Percentiles rank a stretch among this genome's conserved stretches.
Conservation (phyloP, 2,113 vertebrate species). For the Pyxicephalus adspersus region DNA sequence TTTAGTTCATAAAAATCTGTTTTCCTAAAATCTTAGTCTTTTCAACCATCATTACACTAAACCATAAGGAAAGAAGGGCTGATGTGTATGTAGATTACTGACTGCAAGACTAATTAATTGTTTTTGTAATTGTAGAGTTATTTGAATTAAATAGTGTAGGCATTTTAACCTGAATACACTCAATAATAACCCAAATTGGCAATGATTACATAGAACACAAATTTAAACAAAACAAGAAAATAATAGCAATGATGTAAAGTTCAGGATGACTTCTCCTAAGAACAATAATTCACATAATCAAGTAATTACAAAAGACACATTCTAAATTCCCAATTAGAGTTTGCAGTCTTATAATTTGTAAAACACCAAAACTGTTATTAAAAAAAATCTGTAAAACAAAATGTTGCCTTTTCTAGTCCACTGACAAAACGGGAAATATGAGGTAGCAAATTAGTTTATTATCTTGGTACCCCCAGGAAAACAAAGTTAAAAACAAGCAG, state of each 20-base stretch:
- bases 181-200: slow-evolving; percentile 20
- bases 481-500: background rate
- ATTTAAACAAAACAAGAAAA: slow-evolving; percentile 15
- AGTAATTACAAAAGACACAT: slow-evolving; percentile 22
- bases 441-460: background rate
- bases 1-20: background rate
- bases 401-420: background rate
- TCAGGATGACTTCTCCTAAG: slow-evolving; percentile 15
- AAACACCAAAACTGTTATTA: slow-evolving; percentile 24
- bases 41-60: background rate
- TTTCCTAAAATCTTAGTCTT: background rate
- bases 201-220: slow-evolving; percentile 37
- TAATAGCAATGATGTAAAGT: slow-evolving; percentile 3
- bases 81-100: background rate
- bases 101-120: slow-evolving; percentile 1
- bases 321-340: slow-evolving; percentile 17
- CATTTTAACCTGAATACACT: background rate
- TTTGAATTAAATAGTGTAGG: background rate
- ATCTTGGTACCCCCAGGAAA: background rate
- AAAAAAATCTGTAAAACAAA: slow-evolving; percentile 8
- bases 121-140: slow-evolving; percentile 14
- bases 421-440: slow-evolving; percentile 3
- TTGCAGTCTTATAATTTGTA: slow-evolving; percentile 20
- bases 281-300: slow-evolving; percentile 40
- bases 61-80: background rate